Conservation (phyloP, 2,113 vertebrate genomes). For the Carassius carassius region DNA sequence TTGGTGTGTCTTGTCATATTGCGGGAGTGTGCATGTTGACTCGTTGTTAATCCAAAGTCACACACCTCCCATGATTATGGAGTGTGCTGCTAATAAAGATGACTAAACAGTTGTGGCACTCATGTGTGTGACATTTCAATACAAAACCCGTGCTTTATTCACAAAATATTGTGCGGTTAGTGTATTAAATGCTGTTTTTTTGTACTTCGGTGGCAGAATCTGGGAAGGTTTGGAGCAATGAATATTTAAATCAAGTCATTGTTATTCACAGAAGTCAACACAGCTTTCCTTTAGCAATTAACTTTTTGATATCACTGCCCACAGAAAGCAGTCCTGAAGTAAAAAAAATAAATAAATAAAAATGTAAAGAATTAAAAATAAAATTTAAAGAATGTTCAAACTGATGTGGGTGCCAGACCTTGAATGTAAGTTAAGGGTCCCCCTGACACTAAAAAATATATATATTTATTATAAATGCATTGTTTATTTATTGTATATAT, state of each 20-base stretch:
- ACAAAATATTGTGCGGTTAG: not conserved
- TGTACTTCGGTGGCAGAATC: not conserved
- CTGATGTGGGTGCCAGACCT: not conserved
- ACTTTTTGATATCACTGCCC: not conserved
- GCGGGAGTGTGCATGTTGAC: not conserved
- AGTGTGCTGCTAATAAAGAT: not conserved
- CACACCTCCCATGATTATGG: conserved; percentile 23
- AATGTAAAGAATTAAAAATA: no score
- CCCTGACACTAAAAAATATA: no score
- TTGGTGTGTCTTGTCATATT: conserved; percentile 1
- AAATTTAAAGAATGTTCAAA: not conserved
- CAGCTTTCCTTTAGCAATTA: not conserved
- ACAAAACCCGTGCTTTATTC: not conserved
- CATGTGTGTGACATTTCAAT: not conserved
- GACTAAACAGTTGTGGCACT: not conserved
- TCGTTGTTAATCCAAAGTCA: conserved; percentile 8
- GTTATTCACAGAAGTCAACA: conserved; percentile 2
- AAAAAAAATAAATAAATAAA: not conserved
- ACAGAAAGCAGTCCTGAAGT: not conserved
- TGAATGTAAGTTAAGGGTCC: not conserved
- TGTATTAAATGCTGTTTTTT: not conserved
- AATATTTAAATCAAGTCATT: not conserved
- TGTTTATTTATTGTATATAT: no score
- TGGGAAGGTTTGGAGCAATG: not conserved
- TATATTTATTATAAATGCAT: no score